phyloP scores from a whole-genome alignment of 2,888 invertebrate genomes.

The Clusia tigrina region DNA sequence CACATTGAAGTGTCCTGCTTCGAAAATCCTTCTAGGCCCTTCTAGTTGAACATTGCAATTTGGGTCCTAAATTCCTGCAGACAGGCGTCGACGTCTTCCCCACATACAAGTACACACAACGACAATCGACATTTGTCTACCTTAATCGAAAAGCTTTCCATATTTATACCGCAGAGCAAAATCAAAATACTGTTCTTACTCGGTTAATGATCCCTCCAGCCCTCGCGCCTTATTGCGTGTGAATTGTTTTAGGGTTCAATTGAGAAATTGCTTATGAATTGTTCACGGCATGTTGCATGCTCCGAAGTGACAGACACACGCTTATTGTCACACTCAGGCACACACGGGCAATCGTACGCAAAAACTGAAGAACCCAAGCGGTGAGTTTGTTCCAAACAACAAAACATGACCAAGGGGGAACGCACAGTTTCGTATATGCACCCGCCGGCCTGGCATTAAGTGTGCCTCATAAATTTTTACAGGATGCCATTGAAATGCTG shows the following conservation, averaged over 20 bases:
- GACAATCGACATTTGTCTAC: conserved; percentile 22
- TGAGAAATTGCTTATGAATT: background rate
- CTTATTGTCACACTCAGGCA: too few relatives aligned
- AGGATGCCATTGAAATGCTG: background rate
- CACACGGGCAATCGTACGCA: too few relatives aligned
- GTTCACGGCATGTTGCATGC: background rate
- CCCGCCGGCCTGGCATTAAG: too few relatives aligned
- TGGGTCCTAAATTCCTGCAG: too few relatives aligned
- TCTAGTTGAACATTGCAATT: too few relatives aligned
- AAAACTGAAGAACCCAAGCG: background rate
- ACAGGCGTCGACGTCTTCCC: too few relatives aligned
- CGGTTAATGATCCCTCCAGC: background rate
- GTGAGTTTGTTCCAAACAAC: background rate
- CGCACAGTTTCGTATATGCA: too few relatives aligned
- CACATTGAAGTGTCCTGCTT: too few relatives aligned
- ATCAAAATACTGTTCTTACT: background rate
- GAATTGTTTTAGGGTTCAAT: background rate
- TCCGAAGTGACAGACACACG: background rate
- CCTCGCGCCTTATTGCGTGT: background rate
- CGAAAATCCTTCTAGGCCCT: too few relatives aligned
- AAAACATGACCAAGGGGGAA: too few relatives aligned
- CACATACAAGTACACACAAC: too few relatives aligned
- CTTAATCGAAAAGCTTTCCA: too few relatives aligned
- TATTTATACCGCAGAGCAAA: background rate
- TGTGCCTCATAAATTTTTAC: background rate